Conservation (phyloP, 2,797 vertebrate species). For the Acestrorhynchus altus region DNA sequence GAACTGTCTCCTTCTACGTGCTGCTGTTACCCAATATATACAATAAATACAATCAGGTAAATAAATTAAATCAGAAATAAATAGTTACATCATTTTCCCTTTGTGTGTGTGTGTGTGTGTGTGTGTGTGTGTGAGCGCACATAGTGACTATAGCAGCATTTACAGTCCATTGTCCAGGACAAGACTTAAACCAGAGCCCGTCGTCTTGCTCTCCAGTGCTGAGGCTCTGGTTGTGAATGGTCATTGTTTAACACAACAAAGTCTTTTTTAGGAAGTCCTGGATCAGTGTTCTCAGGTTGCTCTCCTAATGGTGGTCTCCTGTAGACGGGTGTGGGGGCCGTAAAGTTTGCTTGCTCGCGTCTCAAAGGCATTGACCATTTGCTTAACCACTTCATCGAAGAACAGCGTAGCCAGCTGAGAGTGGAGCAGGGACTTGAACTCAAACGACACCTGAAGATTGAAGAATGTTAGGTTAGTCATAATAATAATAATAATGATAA, state of each 20-base stretch:
- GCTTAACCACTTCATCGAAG: slow-evolving; percentile 82
- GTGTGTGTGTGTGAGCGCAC: neutral
- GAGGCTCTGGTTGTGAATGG: slow-evolving; percentile 1
- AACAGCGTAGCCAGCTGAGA: slow-evolving; percentile 79
- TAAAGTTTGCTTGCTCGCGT: slow-evolving; percentile 71
- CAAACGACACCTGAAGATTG: slow-evolving; percentile 79
- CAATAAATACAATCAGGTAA: slow-evolving; percentile 60
- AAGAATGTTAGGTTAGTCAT: neutral
- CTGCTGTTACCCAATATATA: neutral
- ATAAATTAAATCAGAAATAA: slow-evolving; percentile 69
- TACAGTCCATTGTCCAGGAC: slow-evolving; percentile 41
- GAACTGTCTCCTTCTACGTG: slow-evolving; percentile 13
- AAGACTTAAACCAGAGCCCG: slow-evolving; percentile 46
- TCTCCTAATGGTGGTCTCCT: slow-evolving; percentile 39
- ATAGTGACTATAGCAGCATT: neutral
- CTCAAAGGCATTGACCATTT: slow-evolving; percentile 83
- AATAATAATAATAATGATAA: no score
- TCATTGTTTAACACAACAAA: neutral
- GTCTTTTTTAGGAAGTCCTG: slow-evolving; percentile 1
- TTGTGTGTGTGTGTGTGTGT: neutral
- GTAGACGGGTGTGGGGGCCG: slow-evolving; percentile 24
- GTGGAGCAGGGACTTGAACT: slow-evolving; percentile 83
- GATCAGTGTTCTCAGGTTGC: slow-evolving; percentile 26
- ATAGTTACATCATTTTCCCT: slow-evolving; percentile 41
- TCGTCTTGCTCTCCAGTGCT: slow-evolving; percentile 35